phyloP scores from a whole-genome alignment of 2,113 vertebrate species.

The Macrotus californicus region DNA sequence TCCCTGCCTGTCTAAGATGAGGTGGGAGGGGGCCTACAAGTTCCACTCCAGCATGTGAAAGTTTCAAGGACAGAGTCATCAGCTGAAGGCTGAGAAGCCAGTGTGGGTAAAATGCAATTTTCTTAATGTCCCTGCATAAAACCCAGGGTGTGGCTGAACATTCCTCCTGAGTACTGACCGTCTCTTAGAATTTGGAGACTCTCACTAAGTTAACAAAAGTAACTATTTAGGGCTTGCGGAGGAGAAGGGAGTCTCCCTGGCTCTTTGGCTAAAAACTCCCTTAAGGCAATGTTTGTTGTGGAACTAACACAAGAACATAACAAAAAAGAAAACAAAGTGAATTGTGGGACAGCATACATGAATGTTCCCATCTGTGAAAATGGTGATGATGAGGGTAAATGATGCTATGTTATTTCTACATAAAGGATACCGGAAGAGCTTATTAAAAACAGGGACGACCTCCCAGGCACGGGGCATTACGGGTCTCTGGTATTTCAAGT shows the following conservation, averaged over 20 bases:
- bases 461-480: not conserved
- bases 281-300: not conserved
- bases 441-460: not conserved
- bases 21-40: not conserved
- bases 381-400: too few species aligned
- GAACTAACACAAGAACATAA: not conserved
- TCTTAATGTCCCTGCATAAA: not conserved
- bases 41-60: not conserved
- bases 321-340: not conserved
- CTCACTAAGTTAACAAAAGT: not conserved
- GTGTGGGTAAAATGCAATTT: not conserved
- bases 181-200: not conserved
- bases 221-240: not conserved
- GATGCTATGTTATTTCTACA: not conserved
- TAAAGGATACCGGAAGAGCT: not conserved
- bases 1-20: not conserved
- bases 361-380: not conserved
- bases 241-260: not conserved
- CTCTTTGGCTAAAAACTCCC: not conserved
- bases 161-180: not conserved
- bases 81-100: not conserved
- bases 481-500: not conserved
- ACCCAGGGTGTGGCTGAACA: too few species aligned
- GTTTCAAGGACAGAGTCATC: not conserved
- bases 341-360: not conserved